A percentile compares a stretch with the other conserved stretches of the same genome.
Conservation (phyloP, 1,140 invertebrate genomes). For the Tetramorium simillimum region DNA sequence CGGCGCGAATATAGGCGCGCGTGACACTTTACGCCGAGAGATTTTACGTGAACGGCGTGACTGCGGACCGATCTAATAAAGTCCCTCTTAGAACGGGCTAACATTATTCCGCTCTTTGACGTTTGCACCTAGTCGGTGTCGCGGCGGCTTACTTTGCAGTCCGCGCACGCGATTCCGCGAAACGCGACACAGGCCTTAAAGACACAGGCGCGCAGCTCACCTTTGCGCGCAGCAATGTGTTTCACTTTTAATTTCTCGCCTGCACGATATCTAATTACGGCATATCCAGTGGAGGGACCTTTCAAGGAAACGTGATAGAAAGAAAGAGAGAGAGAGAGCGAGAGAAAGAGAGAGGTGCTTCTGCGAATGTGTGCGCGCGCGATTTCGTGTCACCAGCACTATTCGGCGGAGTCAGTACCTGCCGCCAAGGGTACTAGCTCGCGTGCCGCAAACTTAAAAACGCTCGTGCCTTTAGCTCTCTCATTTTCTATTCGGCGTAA, state of each 20-base stretch:
- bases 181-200: slow-evolving; percentile 55
- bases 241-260: slow-evolving; percentile 63
- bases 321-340: background rate
- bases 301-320: slow-evolving; percentile 46
- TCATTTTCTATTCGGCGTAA: slow-evolving; percentile 54
- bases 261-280: slow-evolving; percentile 56
- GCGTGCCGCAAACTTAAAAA: slow-evolving; percentile 54
- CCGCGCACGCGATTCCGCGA: slow-evolving; percentile 35
- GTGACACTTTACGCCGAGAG: slow-evolving; percentile 59
- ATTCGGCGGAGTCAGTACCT: slow-evolving; percentile 46
- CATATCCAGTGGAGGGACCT: slow-evolving; percentile 41
- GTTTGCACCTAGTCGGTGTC: slow-evolving; percentile 66
- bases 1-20: slow-evolving; percentile 44
- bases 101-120: slow-evolving; percentile 74
- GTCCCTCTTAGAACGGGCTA: slow-evolving; percentile 61
- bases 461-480: slow-evolving; percentile 12
- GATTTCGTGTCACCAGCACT: slow-evolving; percentile 49
- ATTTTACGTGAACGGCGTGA: slow-evolving; percentile 67
- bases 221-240: slow-evolving; percentile 44
- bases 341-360: background rate
- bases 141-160: slow-evolving; percentile 55
- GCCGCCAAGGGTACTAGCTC: slow-evolving; percentile 36
- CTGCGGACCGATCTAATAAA: slow-evolving; percentile 72
- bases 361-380: background rate
- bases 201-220: slow-evolving; percentile 22